Evolutionary conservation across 2,797 vertebrate species (phyloP), one percentile per base, ranked within the genome.

Genomic region (Argya squamiceps): DNA sequence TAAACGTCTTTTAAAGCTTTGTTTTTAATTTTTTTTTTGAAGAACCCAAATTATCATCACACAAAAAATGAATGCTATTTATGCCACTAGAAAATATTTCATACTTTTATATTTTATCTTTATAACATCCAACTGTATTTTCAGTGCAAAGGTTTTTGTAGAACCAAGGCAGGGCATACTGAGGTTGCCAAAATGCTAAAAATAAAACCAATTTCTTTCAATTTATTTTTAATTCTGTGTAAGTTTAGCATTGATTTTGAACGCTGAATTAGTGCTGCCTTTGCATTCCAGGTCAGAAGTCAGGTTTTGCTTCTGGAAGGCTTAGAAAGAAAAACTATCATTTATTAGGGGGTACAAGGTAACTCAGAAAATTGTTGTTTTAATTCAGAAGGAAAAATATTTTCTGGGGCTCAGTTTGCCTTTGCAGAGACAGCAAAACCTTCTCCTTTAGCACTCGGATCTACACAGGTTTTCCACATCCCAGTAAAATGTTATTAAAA

Each of bases 291-390:
- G 53, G 67, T 92, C 91, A 82, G 67, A 73, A 95, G 47, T 11
- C 77, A 55, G 55, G 17, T 29, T 91, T 74, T 74, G 49, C 70
- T 92, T 65, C 60, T 68, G 49, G 10, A 89, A 85, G 82, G 60
- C 36, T 96, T 77, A 89, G 73, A 80, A 93, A 93, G 89, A 55
- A 95, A 95, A 94, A 58, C 53, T 71, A 0, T 30, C 46, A 11
- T 81, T 93, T 88, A 93, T 88, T 78, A 85, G 13, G 11, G 6
- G 24, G 30, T 5, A 46, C 46, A 62, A 90, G 71, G 50, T 68
- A 50, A 75, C 20, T 36, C n/a, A 0, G 2, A 67, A 78, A 58
- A 13, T 39, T 75, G 18, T 8, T 16, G 19, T 27, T 74, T 89
- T 68, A 56, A 43, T 93, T 89, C 65, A 39, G 47, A 44, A 67